Evolutionary conservation across 2,797 vertebrate genomes (phyloP).

Genomic region (Picus viridis): DNA sequence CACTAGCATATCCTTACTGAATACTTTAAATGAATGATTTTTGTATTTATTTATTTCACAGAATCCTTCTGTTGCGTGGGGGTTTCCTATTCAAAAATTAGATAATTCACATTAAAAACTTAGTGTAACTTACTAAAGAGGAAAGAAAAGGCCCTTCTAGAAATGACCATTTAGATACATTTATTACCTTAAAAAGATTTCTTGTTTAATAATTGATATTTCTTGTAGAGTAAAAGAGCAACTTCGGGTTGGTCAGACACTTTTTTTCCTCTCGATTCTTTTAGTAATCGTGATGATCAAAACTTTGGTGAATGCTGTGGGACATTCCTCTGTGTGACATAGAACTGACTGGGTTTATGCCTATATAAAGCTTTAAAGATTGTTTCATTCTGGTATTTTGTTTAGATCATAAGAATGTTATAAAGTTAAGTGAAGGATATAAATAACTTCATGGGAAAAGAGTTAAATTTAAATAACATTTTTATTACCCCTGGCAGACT

Average conservation of each 20-base stretch:
- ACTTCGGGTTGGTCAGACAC: neutral
- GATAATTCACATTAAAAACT: neutral
- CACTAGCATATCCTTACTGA: neutral
- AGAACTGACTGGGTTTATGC: neutral
- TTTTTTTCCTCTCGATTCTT: neutral
- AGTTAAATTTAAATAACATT: neutral
- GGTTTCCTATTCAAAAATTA: neutral
- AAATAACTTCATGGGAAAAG: slow-evolving; percentile 8
- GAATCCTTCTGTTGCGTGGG: neutral
- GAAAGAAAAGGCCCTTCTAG: neutral
- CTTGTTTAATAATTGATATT: neutral
- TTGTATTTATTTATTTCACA: neutral
- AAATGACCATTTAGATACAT: neutral
- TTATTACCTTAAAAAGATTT: neutral
- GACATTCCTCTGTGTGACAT: neutral
- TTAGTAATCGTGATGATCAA: neutral
- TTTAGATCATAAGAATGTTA: neutral
- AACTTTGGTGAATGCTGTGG: neutral
- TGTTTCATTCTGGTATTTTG: neutral
- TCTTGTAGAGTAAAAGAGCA: neutral
- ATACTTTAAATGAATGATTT: neutral
- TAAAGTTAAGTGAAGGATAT: neutral
- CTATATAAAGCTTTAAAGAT: slow-evolving; percentile 6
- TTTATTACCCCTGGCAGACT: neutral
- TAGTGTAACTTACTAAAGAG: neutral